Base-by-base conservation (phyloP, 2,888 invertebrate species). In the Lasius platythorax region DNA sequence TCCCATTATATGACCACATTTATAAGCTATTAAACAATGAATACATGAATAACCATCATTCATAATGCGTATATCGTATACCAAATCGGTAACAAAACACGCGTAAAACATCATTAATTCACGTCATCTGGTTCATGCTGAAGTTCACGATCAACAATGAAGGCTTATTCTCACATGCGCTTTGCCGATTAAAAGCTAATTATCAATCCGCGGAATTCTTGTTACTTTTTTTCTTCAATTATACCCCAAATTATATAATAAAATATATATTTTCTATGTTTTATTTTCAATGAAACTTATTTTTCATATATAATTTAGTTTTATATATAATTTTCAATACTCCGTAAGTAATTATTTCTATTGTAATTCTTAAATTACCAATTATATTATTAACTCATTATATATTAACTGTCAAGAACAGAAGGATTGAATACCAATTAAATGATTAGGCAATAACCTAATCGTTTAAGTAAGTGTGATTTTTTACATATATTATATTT, bases 101-200 rank as follows among this genome's bases (percentile, higher is more conserved):
- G 23, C 1, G 9, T 64, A 37, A 64, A n/a, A 23, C 2, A 64
- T 64, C 50, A 76, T 76, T 76, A 37, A 76, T 76, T 37, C 15
- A 64, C 9, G 11, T 76, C 50, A 23, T 64, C 15, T 18, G 6
- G 15, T 75, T 76, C 11, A 64, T 11, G 33, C 23, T 63, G 5
- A 75, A 33, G 33, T 63, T 64, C n/a, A n/a, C n/a, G 6, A 50
- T 75, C 8, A 63, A 64, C 46, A 75, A 50, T 50, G 63, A 15
- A 46, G 9, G 15, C 23, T 64, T 75, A 43, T 74, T 43, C 4
- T 30, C 12, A 1, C 15, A 74, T 12, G 4, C 2, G 23, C 9
- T 40, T 73, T 3, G 11, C 3, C 9, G 5, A 63, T 63, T 23
- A 33, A 46, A 30, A 9, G 11, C 12, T 74, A 61, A 43, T n/a